These are phyloP conservation scores for Glandiceps talaboti DNA, from an alignment of 53 echinoderm and acorn worm genomes.

Conservation along the genomic window DNA sequence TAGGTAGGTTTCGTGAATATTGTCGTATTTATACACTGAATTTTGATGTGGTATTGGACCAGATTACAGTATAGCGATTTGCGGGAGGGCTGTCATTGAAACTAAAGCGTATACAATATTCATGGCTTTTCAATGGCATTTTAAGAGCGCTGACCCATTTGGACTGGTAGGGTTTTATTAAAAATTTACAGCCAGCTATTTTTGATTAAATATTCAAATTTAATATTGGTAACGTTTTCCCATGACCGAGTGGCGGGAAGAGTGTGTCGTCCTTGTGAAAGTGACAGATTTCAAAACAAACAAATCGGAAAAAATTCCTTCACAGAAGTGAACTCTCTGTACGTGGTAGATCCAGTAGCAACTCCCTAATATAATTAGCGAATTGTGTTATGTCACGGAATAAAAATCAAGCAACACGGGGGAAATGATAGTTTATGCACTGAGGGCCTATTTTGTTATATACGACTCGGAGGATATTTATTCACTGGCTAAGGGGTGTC, in stretches of 20 bases:
- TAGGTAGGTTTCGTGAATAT: too few relatives aligned
- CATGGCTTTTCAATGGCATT: background rate
- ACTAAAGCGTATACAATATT: background rate
- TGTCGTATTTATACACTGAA: too few relatives aligned
- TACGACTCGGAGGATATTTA: background rate
- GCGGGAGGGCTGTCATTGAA: constrained; percentile 1
- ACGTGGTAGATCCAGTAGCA: background rate
- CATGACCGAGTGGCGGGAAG: background rate
- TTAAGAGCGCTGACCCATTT: background rate
- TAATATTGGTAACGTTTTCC: background rate
- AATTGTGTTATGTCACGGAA: background rate
- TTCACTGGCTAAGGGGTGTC: background rate
- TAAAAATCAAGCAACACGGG: too few relatives aligned
- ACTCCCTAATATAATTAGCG: background rate
- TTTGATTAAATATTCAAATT: background rate
- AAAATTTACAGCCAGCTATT: background rate
- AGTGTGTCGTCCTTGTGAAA: background rate
- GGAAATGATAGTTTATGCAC: too few relatives aligned
- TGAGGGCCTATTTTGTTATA: too few relatives aligned
- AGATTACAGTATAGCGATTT: background rate
- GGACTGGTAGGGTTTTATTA: background rate
- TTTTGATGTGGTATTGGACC: background rate
- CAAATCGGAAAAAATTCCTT: background rate
- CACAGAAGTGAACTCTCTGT: background rate
- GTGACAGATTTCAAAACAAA: background rate